Evolutionary conservation across 2,888 invertebrate genomes (phyloP).

Genomic region (Pseudolycoriella hygida): DNA sequence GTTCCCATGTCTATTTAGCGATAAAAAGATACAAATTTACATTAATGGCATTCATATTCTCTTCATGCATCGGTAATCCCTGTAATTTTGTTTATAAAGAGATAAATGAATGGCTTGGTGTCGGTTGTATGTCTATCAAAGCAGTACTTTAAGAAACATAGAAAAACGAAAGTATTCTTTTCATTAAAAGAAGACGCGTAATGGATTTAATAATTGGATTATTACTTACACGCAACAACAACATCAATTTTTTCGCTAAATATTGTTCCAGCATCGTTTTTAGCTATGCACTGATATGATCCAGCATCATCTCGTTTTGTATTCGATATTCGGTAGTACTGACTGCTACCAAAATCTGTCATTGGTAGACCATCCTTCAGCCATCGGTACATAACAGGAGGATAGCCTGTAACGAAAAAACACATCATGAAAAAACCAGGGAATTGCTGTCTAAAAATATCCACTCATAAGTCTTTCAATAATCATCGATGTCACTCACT

Average conservation of each 20-base stretch:
- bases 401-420: slow-evolving; percentile 46
- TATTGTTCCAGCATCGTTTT: slow-evolving; percentile 81
- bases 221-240: slow-evolving; percentile 77
- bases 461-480: too few relatives aligned
- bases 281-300: slow-evolving; percentile 80
- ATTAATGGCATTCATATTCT: neutral
- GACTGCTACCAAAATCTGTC: slow-evolving; percentile 63
- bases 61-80: slow-evolving; percentile 84
- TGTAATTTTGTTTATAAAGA: slow-evolving; percentile 54
- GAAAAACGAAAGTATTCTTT: too few relatives aligned
- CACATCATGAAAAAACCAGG: too few relatives aligned
- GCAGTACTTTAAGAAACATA: too few relatives aligned
- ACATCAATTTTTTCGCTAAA: slow-evolving; percentile 81
- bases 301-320: slow-evolving; percentile 72
- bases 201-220: neutral
- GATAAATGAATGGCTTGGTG: too few relatives aligned
- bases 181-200: too few relatives aligned
- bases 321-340: slow-evolving; percentile 67
- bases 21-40: neutral
- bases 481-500: too few relatives aligned
- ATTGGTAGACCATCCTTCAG: slow-evolving; percentile 68
- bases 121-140: too few relatives aligned
- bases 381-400: slow-evolving; percentile 87
- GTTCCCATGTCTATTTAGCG: slow-evolving; percentile 58
- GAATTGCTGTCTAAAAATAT: too few relatives aligned